Conservation (phyloP, 2,888 invertebrate genomes). For the Cryptophagus acutangulus region DNA sequence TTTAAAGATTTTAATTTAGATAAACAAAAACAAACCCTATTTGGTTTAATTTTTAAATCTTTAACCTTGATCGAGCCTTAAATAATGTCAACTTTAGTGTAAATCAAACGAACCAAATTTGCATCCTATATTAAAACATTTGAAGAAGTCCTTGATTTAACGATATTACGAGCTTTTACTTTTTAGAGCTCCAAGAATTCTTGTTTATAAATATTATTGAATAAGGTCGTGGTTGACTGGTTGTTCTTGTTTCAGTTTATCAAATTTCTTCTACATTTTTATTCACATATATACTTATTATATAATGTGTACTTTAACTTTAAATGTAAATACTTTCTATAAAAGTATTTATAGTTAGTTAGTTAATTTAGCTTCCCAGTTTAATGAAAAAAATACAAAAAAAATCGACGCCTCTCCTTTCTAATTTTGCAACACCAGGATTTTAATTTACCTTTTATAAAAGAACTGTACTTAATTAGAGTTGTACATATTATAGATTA, state of each 20-base stretch:
- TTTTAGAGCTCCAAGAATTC: slow-evolving; percentile 19
- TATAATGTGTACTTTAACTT: too few species aligned
- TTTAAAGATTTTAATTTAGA: too few species aligned
- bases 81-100: too few species aligned
- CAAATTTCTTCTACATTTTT: background rate
- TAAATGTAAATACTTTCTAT: slow-evolving; percentile 14
- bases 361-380: slow-evolving; percentile 11
- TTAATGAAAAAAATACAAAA: slow-evolving; percentile 9
- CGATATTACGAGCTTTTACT: slow-evolving; percentile 19
- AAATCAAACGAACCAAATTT: too few species aligned
- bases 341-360: slow-evolving; percentile 9
- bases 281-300: too few species aligned
- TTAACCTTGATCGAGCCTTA: too few species aligned
- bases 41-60: too few species aligned
- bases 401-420: slow-evolving; percentile 15
- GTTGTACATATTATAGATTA: too few species aligned
- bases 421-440: slow-evolving; percentile 16
- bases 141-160: slow-evolving; percentile 17
- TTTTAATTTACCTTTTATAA: too few species aligned
- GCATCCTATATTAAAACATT: slow-evolving; percentile 1
- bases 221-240: slow-evolving; percentile 2
- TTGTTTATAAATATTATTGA: slow-evolving; percentile 5
- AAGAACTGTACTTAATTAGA: too few species aligned
- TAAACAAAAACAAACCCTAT: too few species aligned
- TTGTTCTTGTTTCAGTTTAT: background rate